Evolutionary conservation across 2,888 invertebrate species (phyloP), one percentile per base, ranked within the genome.

Genomic region (Mesoligia furuncula): DNA sequence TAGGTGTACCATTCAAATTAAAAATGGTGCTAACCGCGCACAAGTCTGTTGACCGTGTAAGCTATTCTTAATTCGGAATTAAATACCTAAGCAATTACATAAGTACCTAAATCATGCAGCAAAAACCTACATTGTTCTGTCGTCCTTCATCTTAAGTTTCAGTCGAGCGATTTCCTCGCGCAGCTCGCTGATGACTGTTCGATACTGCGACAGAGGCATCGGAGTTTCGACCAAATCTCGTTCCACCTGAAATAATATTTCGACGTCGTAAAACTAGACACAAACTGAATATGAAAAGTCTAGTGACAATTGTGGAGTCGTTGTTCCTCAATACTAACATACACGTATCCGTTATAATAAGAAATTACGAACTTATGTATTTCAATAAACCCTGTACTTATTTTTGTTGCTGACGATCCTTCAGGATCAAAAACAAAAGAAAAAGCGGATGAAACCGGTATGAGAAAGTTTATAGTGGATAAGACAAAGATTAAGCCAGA

Each of bases 171-270:
- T 99, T 94, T 99, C 99, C 84, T 98, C 98, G 27, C 99, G 97
- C 75, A 99, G 95, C 87, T 99, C 99, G 79, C 97, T 97, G 81
- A 99, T 98, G 79, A 98, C 98, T 69, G 98, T 98, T 74, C 98
- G 98, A 92, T 99, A 99, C 92, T 98, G 98, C 0, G 98, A 98
- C n/a, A 98, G 97, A 91, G 98, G 98, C 94, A 98, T 98, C 20
- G 98, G 97, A 13, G 98, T 97, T 90, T 98, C 97, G 48, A 97
- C 94, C 54, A 98, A 95, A 90, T 98, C 98, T 57, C 97, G 95
- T 88, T 97, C 97, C 36, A 98, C 97, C 98, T 98, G 92, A 59
- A 69, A 69, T n/a, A 39, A 39, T 39, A 57, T 69, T n/a, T 39
- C 7, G 36, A n/a, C 54, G 36, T 69, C 36, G 11, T 51, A 15